Evolutionary conservation across 2,888 invertebrate species (phyloP), one percentile per base, ranked within the genome.

Genomic region (Andrena marginata): DNA sequence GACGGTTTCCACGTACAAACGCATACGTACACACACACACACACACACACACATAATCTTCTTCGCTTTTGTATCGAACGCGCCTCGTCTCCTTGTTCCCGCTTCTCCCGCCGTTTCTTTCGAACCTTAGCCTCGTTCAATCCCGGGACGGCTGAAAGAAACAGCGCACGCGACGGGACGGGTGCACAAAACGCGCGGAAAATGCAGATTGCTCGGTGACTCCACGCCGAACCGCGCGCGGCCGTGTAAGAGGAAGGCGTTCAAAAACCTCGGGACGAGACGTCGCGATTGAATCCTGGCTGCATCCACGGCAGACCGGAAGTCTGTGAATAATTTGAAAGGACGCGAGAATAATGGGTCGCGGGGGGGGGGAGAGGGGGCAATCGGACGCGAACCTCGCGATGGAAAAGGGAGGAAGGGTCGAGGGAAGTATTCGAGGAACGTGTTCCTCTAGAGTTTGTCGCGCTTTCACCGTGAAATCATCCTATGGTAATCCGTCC

Each of bases 1-100:
- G 74, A 82, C 71, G 68, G 68, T 80, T 77, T 77, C 76, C 81
- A 8, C 48, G 13, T 31, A 59, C 63, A 56, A 49, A 35, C 60
- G n/a, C 7, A 31, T 20, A 33, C n/a, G 20, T 42, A 26, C 59
- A 23, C 68, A 5, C 10, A 10, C 5, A 13, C 59, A 23, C 68
- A 26, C 59, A 23, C 68, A 26, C 59, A 23, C 68, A 5, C 10
- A 10, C 5, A 13, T 29, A 16, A 10, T 8, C 5, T 31, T 54
- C 3, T 26, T 20, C 29, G 51, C 20, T 20, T 60, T 63, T 80
- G 20, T 70, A 70, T 80, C 80, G 81, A 65, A 67, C 33, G 51
- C 59, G 63, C 49, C n/a, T 48, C 60, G 29, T 23, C 16, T 16
- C 63, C 42, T 68, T 35, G 67, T 65, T 49, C 33, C n/a, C 13